Conservation (phyloP, 2,797 vertebrate genomes). For the Alcedo atthis region DNA sequence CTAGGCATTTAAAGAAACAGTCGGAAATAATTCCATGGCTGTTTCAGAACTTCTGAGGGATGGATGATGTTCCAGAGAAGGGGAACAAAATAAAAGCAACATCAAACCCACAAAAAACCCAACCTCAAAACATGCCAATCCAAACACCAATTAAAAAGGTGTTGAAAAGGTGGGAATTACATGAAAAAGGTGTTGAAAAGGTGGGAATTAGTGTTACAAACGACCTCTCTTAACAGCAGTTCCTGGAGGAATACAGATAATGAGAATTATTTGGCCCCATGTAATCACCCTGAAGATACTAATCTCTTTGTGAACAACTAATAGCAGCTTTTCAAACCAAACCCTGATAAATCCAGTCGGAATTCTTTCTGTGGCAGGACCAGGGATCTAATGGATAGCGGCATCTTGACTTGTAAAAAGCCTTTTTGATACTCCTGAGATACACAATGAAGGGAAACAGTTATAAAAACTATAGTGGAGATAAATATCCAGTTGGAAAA, state of each 20-base stretch:
- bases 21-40: neutral
- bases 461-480: neutral
- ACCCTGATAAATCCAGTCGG: neutral
- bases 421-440: neutral
- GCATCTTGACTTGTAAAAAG: neutral
- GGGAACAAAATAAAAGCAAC: neutral
- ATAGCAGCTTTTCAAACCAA: neutral
- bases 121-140: neutral
- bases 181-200: neutral
- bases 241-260: neutral
- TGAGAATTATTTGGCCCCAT: neutral
- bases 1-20: neutral
- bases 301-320: neutral
- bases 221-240: neutral
- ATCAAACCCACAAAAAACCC: fast-evolving
- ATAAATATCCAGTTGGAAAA: neutral
- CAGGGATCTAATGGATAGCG: neutral
- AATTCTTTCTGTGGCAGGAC: neutral
- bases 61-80: neutral
- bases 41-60: neutral
- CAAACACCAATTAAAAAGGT: fast-evolving
- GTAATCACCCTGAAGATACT: neutral
- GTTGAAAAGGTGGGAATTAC: no score
- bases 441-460: neutral
- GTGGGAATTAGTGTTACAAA: neutral